These are phyloP conservation scores for Pelodiscus sinensis DNA, from an alignment of 2,113 vertebrate genomes.

Conservation along the genomic window DNA sequence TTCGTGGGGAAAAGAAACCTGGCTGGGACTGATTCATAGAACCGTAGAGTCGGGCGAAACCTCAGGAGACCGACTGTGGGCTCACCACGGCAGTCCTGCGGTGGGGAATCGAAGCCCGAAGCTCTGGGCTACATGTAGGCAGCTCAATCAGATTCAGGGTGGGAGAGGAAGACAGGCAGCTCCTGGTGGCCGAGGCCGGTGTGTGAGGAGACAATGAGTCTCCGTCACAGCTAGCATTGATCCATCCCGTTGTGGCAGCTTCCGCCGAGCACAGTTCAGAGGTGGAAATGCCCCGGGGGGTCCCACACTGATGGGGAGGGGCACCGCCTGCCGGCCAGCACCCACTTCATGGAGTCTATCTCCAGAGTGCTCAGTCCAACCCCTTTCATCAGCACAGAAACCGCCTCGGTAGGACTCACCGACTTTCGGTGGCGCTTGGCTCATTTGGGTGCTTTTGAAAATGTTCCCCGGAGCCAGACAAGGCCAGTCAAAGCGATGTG, in stretches of 20 bases:
- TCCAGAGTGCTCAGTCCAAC: background rate
- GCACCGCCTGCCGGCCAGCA: background rate
- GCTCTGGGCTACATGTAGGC: background rate
- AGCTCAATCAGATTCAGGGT: background rate
- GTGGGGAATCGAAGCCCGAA: no score
- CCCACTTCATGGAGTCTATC: background rate
- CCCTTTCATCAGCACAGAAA: background rate
- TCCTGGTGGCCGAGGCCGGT: background rate
- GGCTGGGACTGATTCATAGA: no score
- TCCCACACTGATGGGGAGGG: background rate
- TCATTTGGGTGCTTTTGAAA: background rate
- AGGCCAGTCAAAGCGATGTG: background rate
- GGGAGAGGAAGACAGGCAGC: background rate
- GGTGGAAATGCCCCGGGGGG: no score
- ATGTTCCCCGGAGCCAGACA: background rate
- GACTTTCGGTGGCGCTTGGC: no score
- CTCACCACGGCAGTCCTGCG: background rate
- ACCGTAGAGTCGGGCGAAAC: no score
- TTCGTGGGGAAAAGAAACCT: background rate
- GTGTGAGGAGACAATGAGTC: background rate
- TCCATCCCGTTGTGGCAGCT: no score
- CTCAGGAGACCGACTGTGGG: background rate
- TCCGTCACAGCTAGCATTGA: accelerated
- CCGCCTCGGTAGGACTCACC: background rate
- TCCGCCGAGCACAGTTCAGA: no score